Percentiles rank a stretch among this genome's conserved stretches.
Evolutionary conservation across 2,888 invertebrate species (phyloP).

Genomic region (Heliconius ismenius): DNA sequence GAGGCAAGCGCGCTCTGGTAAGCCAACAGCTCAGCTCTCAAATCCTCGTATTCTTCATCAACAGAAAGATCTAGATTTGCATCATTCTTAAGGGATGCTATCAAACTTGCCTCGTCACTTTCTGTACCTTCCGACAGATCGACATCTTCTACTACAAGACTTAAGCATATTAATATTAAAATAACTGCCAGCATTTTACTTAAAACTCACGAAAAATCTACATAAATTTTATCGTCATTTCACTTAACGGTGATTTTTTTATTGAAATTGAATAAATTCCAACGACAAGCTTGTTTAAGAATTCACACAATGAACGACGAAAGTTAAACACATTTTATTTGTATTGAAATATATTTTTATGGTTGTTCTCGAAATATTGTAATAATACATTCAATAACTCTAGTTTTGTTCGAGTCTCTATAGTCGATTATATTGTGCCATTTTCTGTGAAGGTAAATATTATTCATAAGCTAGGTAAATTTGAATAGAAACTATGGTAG

Average conservation of each 20-base stretch:
- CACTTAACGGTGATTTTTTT: constrained; percentile 53
- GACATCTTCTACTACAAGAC: constrained; percentile 21
- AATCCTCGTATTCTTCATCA: constrained; percentile 74
- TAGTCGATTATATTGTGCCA: constrained; percentile 10
- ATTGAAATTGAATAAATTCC: constrained; percentile 65
- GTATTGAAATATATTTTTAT: constrained; percentile 17
- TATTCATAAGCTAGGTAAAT: constrained; percentile 36
- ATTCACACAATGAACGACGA: constrained; percentile 37
- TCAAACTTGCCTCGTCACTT: constrained; percentile 53
- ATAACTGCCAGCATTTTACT: constrained; percentile 55
- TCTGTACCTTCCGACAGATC: constrained; percentile 33
- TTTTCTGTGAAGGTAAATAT: constrained; percentile 26
- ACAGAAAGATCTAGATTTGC: constrained; percentile 66
- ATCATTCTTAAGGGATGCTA: constrained; percentile 60
- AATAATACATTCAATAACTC: constrained; percentile 9
- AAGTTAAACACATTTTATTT: constrained; percentile 25
- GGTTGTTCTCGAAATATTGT: constrained; percentile 13
- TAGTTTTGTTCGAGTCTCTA: not conserved
- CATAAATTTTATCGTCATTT: constrained; percentile 45
- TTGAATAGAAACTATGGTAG: constrained; percentile 36
- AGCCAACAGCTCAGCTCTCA: constrained; percentile 71
- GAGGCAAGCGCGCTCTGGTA: constrained; percentile 66
- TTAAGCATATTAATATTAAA: constrained; percentile 47
- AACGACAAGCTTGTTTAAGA: constrained; percentile 56
- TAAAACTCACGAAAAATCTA: constrained; percentile 48